These are phyloP conservation scores for Leucoptera coffeella DNA, from an alignment of 2,888 invertebrate genomes.

Conservation along the genomic window DNA sequence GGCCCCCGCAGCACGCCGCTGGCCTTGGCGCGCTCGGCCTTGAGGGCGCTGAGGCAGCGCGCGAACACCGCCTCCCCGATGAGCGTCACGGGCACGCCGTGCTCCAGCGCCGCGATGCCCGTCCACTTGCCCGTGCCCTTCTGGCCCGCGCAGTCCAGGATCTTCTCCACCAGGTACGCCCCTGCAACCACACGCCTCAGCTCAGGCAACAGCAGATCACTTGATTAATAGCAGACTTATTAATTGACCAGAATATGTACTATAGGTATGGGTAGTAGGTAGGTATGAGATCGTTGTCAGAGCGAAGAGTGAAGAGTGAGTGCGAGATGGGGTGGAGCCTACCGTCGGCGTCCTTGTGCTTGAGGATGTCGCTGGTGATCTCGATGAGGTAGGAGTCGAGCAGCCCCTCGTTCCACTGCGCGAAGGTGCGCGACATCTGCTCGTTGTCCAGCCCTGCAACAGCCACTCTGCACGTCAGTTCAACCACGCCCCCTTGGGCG, in stretches of 20 bases:
- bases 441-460: slow-evolving; percentile 58
- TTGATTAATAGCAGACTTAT: background rate
- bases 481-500: too few species aligned
- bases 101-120: slow-evolving; percentile 90
- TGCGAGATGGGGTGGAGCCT: slow-evolving; percentile 10
- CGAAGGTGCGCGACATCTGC: slow-evolving; percentile 82
- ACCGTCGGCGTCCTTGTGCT: slow-evolving; percentile 81
- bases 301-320: too few species aligned
- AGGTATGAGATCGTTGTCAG: too few species aligned
- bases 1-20: slow-evolving; percentile 72
- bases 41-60: slow-evolving; percentile 87
- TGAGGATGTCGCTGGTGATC: slow-evolving; percentile 92
- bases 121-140: slow-evolving; percentile 99
- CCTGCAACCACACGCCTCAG: slow-evolving; percentile 38
- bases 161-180: slow-evolving; percentile 78
- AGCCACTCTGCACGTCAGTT: background rate
- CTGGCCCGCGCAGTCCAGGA: slow-evolving; percentile 93
- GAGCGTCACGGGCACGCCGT: slow-evolving; percentile 94
- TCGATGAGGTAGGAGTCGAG: slow-evolving; percentile 96
- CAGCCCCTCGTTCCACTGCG: slow-evolving; percentile 93
- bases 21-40: slow-evolving; percentile 82
- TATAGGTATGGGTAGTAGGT: too few species aligned
- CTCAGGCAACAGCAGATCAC: background rate
- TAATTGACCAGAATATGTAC: too few species aligned
- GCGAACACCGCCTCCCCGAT: slow-evolving; percentile 98